Conservation (phyloP, 2,888 invertebrate species). For the Gastracanthus pulcherrimus region DNA sequence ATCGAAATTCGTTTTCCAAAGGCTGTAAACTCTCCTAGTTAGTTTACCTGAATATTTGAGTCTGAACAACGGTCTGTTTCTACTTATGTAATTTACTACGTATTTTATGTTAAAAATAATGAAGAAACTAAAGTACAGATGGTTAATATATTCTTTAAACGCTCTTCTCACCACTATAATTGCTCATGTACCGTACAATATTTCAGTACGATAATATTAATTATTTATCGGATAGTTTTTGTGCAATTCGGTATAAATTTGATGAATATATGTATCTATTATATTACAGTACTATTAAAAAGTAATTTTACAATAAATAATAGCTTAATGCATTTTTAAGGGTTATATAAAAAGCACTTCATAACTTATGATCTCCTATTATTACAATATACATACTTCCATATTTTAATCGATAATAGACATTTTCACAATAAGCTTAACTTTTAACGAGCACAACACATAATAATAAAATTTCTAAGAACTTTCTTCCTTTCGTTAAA, state of each 20-base stretch:
- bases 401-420: slow-evolving; percentile 13
- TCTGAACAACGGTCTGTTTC: not conserved
- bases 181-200: too few species aligned
- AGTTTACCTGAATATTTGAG: not conserved
- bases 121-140: not conserved
- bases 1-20: too few species aligned
- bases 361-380: not conserved
- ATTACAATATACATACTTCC: slow-evolving; percentile 1
- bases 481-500: too few species aligned
- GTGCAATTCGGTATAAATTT: too few species aligned
- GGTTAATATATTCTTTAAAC: not conserved
- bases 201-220: not conserved
- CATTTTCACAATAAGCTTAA: slow-evolving; percentile 25
- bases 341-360: not conserved
- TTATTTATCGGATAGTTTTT: not conserved
- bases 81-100: not conserved
- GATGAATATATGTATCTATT: too few species aligned
- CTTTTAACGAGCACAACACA: slow-evolving; percentile 4
- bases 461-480: not conserved
- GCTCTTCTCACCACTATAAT: too few species aligned
- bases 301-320: not conserved
- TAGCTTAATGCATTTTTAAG: not conserved
- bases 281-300: not conserved
- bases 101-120: not conserved
- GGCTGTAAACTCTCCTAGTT: not conserved